Evolutionary conservation across 2,888 invertebrate species (phyloP), one percentile per base, ranked within the genome.

Genomic region (Netelia fuscicornis): DNA sequence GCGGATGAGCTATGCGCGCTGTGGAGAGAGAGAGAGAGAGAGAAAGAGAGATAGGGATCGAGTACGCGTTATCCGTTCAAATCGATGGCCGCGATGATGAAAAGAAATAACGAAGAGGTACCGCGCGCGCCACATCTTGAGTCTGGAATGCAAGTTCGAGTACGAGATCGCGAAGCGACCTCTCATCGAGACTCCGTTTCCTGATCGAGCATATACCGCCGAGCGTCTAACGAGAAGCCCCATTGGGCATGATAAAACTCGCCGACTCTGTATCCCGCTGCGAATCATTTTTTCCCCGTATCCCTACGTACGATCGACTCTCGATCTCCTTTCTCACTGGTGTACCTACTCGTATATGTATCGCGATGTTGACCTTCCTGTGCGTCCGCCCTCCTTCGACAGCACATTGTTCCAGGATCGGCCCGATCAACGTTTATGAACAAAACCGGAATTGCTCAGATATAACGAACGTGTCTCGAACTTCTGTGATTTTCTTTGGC

Each of bases 181-280:
- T 84, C 86, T 87, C 84, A 85, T 79, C 74, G 67, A 86, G 87
- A 89, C 87, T 91, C 86, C 86, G 88, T 91, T 92, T 91, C 88
- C 90, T 90, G 90, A 87, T 90, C 87, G 87, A 77, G 87, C 23
- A 44, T 64, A 77, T 20, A 44, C 54, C 58, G 56, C 65, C 64
- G 30, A 30, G 30, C 44, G 48, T 84, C 90, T 92, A 92, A 92
- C 92, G 92, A 92, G 92, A 88, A 88, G 85, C 88, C 90, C 90
- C 90, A 87, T 90, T 87, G 90, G 89, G 90, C 89, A 89, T 90
- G 89, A 90, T 87, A 91, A 86, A 86, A 87, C 87, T 87, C 87
- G 90, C 91, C 92, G 91, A 90, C 90, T 86, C 58, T 88, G 83
- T 88, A 86, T 89, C 92, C 92, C 87, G 90, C 88, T 79, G 92